phyloP scores from a whole-genome alignment of 2,113 vertebrate species.

The Mellivora capensis region DNA sequence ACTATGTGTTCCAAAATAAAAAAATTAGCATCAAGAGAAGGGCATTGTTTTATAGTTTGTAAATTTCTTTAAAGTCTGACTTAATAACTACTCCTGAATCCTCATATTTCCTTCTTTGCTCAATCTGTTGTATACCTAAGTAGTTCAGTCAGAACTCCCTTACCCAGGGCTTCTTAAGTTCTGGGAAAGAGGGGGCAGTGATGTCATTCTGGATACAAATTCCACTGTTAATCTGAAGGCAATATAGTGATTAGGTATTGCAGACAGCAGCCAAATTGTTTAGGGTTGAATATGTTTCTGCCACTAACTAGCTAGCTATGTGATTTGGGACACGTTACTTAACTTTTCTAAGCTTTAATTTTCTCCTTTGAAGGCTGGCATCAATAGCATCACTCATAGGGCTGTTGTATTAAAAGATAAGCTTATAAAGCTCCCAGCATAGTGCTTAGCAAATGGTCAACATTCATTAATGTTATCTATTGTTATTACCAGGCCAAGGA shows the following conservation, averaged over 20 bases:
- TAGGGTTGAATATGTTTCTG: background rate
- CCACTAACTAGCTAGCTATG: background rate
- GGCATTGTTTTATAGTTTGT: background rate
- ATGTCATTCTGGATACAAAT: background rate
- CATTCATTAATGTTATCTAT: background rate
- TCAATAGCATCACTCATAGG: background rate
- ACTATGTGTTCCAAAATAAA: background rate
- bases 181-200: background rate
- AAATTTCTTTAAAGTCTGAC: background rate
- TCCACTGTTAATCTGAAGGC: background rate
- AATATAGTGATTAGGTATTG: background rate
- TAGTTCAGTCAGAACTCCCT: background rate
- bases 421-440: background rate
- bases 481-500: background rate
- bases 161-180: background rate
- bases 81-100: background rate
- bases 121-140: background rate
- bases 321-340: background rate
- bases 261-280: background rate
- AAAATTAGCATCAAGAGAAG: background rate
- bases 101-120: background rate
- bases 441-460: background rate
- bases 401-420: background rate
- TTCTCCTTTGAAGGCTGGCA: background rate
- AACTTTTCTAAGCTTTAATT: slow-evolving; percentile 2